Conservation (phyloP, 2,113 vertebrate species). For the Tetraodon nigroviridis region DNA sequence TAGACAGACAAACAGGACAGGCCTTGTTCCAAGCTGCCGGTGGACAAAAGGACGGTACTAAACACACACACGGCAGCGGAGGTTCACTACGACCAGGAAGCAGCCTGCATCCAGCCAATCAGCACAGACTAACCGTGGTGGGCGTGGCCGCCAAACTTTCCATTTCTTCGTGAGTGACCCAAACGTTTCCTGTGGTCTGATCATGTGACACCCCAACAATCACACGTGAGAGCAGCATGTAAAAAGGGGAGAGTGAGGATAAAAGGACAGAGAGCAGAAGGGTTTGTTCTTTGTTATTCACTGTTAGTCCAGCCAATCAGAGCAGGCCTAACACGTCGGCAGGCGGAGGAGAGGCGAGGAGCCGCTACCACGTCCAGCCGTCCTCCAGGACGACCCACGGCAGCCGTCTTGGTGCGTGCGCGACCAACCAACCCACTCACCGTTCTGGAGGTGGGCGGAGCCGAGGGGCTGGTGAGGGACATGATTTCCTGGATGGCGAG, state of each 20-base stretch:
- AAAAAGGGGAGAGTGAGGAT: constrained; percentile 74
- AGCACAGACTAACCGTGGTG: constrained; percentile 89
- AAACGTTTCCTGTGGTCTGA: constrained; percentile 98
- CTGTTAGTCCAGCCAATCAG: no score
- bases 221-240: constrained; percentile 76
- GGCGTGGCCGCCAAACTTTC: constrained; percentile 93
- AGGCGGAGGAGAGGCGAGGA: neutral
- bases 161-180: constrained; percentile 99
- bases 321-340: neutral
- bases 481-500: constrained; percentile 98
- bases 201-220: constrained; percentile 70
- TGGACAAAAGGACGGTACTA: neutral
- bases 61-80: neutral
- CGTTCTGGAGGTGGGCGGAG: constrained; percentile 94
- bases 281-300: neutral
- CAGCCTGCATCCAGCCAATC: constrained; percentile 24
- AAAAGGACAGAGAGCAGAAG: constrained; percentile 69
- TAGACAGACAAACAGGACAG: neutral
- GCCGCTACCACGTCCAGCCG: no score
- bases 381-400: no score
- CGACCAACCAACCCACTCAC: constrained; percentile 58
- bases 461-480: constrained; percentile 94
- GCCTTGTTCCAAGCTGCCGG: constrained; percentile 34
- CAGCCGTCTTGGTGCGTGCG: no score
- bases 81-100: constrained; percentile 9